Evolutionary conservation across 2,113 vertebrate species (phyloP).

Genomic region (Riparia riparia): DNA sequence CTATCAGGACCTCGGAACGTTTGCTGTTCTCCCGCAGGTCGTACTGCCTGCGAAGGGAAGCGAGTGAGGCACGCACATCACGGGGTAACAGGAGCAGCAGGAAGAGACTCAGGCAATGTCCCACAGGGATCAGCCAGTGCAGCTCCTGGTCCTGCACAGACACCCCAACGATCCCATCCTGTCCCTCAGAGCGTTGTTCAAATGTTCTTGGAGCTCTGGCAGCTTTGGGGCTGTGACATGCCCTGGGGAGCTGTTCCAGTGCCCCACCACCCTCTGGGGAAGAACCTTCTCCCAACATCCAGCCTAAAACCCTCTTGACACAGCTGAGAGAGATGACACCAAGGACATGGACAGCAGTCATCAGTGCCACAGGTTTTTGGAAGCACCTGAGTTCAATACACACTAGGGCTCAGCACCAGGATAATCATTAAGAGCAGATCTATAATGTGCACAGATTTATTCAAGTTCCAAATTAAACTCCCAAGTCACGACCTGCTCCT

Average conservation of each 20-base stretch:
- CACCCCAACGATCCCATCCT: not conserved
- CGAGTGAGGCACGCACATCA: rapidly evolving
- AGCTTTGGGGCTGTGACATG: not conserved
- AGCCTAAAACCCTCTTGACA: not conserved
- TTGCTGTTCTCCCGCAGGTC: conserved; percentile 96
- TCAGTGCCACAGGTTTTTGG: not conserved
- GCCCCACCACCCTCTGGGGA: not conserved
- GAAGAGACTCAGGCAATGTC: not conserved
- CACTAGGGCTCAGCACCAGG: not conserved
- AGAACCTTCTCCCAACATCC: not conserved
- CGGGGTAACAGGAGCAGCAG: rapidly evolving
- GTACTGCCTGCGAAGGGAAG: conserved; percentile 84
- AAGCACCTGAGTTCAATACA: not conserved
- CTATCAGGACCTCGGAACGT: conserved; percentile 93
- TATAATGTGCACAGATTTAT: not conserved
- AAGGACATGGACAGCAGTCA: not conserved
- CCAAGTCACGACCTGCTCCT: not conserved
- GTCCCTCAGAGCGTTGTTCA: rapidly evolving
- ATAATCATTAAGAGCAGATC: not conserved
- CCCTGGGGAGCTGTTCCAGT: not conserved
- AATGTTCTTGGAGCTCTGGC: not conserved
- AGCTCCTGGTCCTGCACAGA: not conserved
- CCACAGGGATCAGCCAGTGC: not conserved
- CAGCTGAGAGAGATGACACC: not conserved
- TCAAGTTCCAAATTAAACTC: not conserved